Evolutionary conservation across 2,797 vertebrate genomes (phyloP), one percentile per base, ranked within the genome.

Genomic region (Etheostoma nigrum): DNA sequence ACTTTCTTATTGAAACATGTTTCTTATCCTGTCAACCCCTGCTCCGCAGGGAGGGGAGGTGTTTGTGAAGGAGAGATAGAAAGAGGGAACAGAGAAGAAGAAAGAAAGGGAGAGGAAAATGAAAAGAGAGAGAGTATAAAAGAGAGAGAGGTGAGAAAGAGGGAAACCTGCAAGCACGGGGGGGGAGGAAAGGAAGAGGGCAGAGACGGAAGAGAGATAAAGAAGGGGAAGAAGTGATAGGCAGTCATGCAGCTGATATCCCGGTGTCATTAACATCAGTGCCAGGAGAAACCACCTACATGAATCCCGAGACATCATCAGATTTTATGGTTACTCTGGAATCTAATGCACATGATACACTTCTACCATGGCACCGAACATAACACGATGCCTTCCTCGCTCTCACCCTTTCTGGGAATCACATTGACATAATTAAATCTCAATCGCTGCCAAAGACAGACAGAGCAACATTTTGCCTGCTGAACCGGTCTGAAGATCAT

Each of bases 21-120:
- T 86, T 88, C 82, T 92, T 86, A 89, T 88, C 89, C 82, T 87
- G 89, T 84, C 86, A 88, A 77, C 76, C 78, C 69, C 60, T 69
- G 71, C 67, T 90, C 83, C 77, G 10, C 67, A 81, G 81, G 84
- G 83, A 81, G 64, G 64, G 61, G 52, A 78, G 40, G 67, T 83
- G 81, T 86, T 71, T 81, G 64, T 77, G 69, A 82, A 60, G 53
- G 74, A 85, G 48, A 62, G 74, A 49, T 23, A 79, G 67, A 78
- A 59, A 68, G 53, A 76, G 4, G 25, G 21, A 48, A 42, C 0
- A 45, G 45, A 36, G 14, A 2, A 48, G 27, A 75, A 48, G 30
- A 1, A 68, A 75, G 12, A 42, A 60, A 64, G 51, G 76, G 62
- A 68, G 58, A 72, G 14, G 64, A 47, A 63, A 27, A 30, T 4